A percentile compares a stretch with the other conserved stretches of the same genome.
These are phyloP conservation scores for Ochotona curzoniae DNA, from an alignment of 2,113 vertebrate species.

Conservation along the genomic window DNA sequence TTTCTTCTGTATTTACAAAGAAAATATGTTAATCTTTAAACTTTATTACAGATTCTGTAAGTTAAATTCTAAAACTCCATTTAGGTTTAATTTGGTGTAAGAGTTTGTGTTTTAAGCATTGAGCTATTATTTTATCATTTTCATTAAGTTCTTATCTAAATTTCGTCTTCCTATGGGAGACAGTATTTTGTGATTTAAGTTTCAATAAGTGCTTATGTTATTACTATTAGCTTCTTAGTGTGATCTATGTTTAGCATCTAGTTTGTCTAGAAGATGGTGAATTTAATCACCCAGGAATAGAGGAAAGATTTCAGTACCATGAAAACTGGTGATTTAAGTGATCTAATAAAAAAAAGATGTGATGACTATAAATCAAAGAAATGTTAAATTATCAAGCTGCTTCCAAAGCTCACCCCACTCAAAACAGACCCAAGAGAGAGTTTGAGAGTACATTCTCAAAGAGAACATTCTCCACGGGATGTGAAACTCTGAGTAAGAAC, in stretches of 20 bases:
- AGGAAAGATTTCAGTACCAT: not conserved
- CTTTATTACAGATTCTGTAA: slow-evolving; percentile 20
- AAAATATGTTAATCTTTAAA: slow-evolving; percentile 32
- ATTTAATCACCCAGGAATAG: not conserved
- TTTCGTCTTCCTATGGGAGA: not conserved
- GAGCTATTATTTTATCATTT: not conserved
- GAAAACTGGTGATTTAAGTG: not conserved
- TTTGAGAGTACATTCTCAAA: no score
- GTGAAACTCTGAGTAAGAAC: not conserved
- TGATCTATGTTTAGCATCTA: not conserved
- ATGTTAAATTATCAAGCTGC: not conserved
- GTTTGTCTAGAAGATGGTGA: not conserved
- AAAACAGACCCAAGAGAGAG: not conserved
- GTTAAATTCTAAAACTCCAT: not conserved
- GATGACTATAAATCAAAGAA: not conserved
- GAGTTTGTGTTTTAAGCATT: not conserved
- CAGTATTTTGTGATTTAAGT: not conserved
- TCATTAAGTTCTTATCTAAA: not conserved
- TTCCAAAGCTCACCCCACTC: not conserved
- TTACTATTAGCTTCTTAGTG: not conserved
- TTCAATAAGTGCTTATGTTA: not conserved
- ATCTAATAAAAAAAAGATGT: not conserved
- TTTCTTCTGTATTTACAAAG: slow-evolving; percentile 20
- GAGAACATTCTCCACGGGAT: not conserved
- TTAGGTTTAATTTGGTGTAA: not conserved